These are phyloP conservation scores for Tetranychus cinnabarinus DNA, from an alignment of 1,140 invertebrate species.

Conservation along the genomic window DNA sequence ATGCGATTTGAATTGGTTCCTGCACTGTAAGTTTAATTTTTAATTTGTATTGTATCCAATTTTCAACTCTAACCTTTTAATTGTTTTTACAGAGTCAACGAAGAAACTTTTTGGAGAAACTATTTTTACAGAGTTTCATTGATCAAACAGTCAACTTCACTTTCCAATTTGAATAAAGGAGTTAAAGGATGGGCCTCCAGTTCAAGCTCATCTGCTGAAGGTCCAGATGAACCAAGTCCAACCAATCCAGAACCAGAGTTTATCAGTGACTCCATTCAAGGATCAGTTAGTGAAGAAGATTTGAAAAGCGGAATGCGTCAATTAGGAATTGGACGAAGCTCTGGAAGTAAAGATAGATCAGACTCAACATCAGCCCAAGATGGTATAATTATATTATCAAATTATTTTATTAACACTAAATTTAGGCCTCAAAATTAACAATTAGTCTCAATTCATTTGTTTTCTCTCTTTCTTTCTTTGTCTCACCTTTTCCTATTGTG, in stretches of 20 bases:
- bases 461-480: no score
- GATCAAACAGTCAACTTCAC: slow-evolving; percentile 83
- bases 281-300: slow-evolving; percentile 22
- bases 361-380: not conserved
- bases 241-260: slow-evolving; percentile 19
- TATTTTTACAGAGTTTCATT: slow-evolving; percentile 97
- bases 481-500: no score
- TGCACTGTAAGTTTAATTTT: slow-evolving; percentile 35
- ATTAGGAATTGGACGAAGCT: slow-evolving; percentile 13
- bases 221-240: slow-evolving; percentile 15
- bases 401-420: no score
- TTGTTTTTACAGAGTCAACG: slow-evolving; percentile 49
- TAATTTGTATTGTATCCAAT: not conserved
- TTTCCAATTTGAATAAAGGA: slow-evolving; percentile 29
- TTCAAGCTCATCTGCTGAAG: slow-evolving; percentile 11
- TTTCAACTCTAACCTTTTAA: not conserved
- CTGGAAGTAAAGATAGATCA: no score
- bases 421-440: not conserved
- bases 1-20: slow-evolving; percentile 98
- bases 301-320: slow-evolving; percentile 24
- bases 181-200: slow-evolving; percentile 7
- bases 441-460: not conserved
- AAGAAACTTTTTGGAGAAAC: slow-evolving; percentile 97
- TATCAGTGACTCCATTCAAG: slow-evolving; percentile 24
- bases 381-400: not conserved